Evolutionary conservation across 1,140 invertebrate genomes (phyloP).

Genomic region (Lasioglossum baleicum): DNA sequence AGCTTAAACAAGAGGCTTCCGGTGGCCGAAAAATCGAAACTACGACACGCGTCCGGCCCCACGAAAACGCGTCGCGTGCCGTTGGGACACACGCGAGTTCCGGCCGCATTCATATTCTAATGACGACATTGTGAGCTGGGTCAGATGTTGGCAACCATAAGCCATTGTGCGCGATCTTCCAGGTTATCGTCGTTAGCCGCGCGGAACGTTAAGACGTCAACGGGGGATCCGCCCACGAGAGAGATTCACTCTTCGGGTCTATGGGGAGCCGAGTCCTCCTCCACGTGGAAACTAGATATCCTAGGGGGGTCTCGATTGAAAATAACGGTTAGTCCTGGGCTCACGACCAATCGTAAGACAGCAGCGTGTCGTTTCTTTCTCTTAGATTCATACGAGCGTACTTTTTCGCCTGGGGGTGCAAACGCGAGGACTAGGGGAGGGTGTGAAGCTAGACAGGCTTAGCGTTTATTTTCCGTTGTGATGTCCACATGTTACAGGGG

Average conservation of each 20-base stretch:
- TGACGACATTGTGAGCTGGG: conserved; percentile 74
- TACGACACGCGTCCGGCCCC: conserved; percentile 8
- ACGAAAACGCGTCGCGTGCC: conserved; percentile 69
- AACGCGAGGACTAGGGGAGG: no score
- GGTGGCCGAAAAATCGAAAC: conserved; percentile 26
- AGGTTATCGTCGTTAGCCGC: conserved; percentile 54
- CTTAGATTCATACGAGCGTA: no score
- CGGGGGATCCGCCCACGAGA: conserved; percentile 70
- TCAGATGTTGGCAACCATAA: conserved; percentile 76
- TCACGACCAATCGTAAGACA: background rate
- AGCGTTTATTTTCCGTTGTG: no score
- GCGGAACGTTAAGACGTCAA: conserved; percentile 66
- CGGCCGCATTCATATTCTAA: conserved; percentile 77
- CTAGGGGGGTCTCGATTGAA: background rate
- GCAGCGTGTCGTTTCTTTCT: background rate
- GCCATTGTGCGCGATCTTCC: conserved; percentile 67
- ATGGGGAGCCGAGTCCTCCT: conserved; percentile 22
- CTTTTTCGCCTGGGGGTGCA: no score
- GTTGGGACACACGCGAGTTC: conserved; percentile 49
- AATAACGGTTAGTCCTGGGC: conserved; percentile 11
- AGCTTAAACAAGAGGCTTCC: conserved; percentile 15
- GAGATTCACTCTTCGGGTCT: conserved; percentile 54
- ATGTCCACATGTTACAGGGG: no score
- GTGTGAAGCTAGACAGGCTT: no score
- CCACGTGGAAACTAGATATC: conserved; percentile 30